Evolutionary conservation across 2,888 invertebrate species (phyloP), one percentile per base, ranked within the genome.

Genomic region (Caenorhabditis macrosperma): DNA sequence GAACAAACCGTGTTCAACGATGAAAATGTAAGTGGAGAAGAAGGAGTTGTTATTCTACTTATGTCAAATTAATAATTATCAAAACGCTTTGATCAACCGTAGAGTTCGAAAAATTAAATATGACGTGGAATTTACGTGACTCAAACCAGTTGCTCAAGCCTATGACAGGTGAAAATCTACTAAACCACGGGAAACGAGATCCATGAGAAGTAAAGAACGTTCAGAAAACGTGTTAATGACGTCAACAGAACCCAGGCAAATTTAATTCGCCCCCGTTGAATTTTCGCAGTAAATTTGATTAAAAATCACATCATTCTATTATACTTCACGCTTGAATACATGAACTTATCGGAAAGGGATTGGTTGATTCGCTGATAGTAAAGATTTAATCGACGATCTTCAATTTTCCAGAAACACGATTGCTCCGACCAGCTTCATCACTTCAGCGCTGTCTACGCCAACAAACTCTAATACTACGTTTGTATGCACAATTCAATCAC

Each of bases 21-120:
- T 52, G 52, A 52, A n/a, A 52, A 28, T 28, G 52, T 52, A 26
- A 28, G 52, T 52, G 28, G n/a, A n/a, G n/a, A n/a, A n/a, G 10
- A 48, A 4, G n/a, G 41, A 9, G 15, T 41, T n/a, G n/a, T n/a
- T n/a, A n/a, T n/a, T n/a, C n/a, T n/a, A n/a, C n/a, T n/a, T n/a
- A n/a, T n/a, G n/a, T n/a, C n/a, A n/a, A n/a, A n/a, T n/a, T n/a
- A n/a, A n/a, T n/a, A n/a, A n/a, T n/a, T n/a, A n/a, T n/a, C n/a
- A n/a, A n/a, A n/a, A n/a, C n/a, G n/a, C n/a, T n/a, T n/a, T n/a
- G n/a, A n/a, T n/a, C n/a, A n/a, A n/a, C n/a, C n/a, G n/a, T n/a
- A n/a, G n/a, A 38, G 38, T 12, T 38, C 38, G 15, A 38, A 38
- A 12, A 38, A 38, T 38, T 15, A 38, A 12, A 12, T 38, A 12